Conservation (phyloP, 2,888 invertebrate genomes). For the Sarcophaga variegata region DNA sequence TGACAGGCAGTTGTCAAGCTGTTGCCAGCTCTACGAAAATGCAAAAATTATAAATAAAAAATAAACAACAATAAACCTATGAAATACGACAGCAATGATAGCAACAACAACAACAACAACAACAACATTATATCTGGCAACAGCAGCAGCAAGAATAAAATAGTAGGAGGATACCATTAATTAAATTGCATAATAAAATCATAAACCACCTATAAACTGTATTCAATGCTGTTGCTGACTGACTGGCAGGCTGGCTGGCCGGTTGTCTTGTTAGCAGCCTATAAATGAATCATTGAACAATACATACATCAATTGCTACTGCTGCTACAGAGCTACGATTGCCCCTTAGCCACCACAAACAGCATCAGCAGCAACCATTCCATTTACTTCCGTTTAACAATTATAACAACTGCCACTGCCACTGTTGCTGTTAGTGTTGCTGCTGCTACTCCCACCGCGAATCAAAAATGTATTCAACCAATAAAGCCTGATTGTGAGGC, state of each 20-base stretch:
- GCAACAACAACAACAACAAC: background rate
- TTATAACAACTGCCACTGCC: background rate
- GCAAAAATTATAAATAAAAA: conserved; percentile 27
- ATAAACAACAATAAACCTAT: conserved; percentile 20
- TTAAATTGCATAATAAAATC: conserved; percentile 68
- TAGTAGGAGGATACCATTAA: conserved; percentile 56
- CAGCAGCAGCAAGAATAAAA: conserved; percentile 21
- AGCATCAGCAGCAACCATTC: background rate
- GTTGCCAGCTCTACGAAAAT: conserved; percentile 35
- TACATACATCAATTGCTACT: background rate
- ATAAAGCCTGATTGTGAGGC: conserved; percentile 29
- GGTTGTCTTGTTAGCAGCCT: background rate
- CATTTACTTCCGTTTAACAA: conserved; percentile 24
- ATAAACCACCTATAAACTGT: conserved; percentile 65
- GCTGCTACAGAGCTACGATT: background rate
- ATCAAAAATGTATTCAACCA: conserved; percentile 51
- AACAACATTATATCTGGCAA: conserved; percentile 16
- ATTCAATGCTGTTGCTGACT: conserved; percentile 18
- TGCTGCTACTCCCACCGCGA: conserved; percentile 27
- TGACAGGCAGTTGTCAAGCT: conserved; percentile 59
- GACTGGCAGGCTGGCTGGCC: too few species aligned
- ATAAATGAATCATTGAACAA: conserved; percentile 24
- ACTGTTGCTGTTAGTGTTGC: background rate
- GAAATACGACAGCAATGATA: conserved; percentile 39
- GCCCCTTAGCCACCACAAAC: background rate